Evolutionary conservation across 1,140 invertebrate species (phyloP).

Genomic region (Luehdorfia chinensis): DNA sequence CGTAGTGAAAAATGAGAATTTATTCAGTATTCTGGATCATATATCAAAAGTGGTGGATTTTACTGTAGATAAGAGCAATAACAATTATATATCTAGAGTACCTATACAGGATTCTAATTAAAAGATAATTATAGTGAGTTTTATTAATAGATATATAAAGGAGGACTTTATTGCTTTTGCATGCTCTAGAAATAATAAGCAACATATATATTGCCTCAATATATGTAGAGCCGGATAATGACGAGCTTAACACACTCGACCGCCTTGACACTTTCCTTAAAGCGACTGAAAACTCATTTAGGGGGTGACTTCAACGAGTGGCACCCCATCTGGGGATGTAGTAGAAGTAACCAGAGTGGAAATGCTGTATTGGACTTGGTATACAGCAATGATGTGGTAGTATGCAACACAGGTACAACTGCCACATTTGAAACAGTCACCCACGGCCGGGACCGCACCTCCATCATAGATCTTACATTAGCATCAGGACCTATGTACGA

Average conservation of each 20-base stretch:
- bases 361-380: neutral
- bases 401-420: neutral
- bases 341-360: conserved; percentile 1
- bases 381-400: neutral
- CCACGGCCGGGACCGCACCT: neutral
- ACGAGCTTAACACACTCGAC: too few species aligned
- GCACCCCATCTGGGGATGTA: conserved; percentile 15
- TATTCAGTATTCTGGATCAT: too few species aligned
- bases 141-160: too few species aligned
- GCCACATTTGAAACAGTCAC: conserved; percentile 15
- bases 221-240: conserved; percentile 17
- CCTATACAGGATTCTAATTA: too few species aligned
- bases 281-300: neutral
- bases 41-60: too few species aligned
- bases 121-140: too few species aligned
- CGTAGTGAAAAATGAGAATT: too few species aligned
- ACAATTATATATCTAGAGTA: too few species aligned
- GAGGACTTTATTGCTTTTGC: too few species aligned
- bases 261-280: conserved; percentile 8
- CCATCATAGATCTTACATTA: conserved; percentile 8
- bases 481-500: neutral
- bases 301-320: too few species aligned
- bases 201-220: conserved; percentile 7
- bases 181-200: too few species aligned
- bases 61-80: too few species aligned